Conservation (phyloP, 2,797 vertebrate genomes). For the Meda fulgida region DNA sequence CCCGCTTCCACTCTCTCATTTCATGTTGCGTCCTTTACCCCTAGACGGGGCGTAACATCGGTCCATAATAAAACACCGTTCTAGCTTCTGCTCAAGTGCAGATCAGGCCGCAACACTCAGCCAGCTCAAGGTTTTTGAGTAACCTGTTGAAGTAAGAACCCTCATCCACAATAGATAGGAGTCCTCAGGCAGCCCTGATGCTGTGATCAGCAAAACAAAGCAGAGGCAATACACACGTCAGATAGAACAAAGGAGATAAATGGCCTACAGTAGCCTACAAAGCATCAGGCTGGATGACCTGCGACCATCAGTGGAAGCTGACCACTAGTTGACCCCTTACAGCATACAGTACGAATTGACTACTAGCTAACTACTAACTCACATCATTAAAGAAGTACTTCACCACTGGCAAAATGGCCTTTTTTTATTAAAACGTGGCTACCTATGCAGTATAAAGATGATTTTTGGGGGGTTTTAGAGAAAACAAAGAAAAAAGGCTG, state of each 20-base stretch:
- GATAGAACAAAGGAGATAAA: constrained; percentile 38
- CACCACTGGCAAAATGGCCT: background rate
- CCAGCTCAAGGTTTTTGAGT: background rate
- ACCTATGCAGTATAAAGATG: background rate
- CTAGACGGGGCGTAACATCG: no score
- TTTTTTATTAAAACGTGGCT: background rate
- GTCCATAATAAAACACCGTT: constrained; percentile 37
- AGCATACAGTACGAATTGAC: background rate
- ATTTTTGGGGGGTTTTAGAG: background rate
- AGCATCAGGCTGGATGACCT: background rate
- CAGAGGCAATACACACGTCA: constrained; percentile 37
- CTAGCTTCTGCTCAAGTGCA: constrained; percentile 13
- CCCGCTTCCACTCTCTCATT: background rate
- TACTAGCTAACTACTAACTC: no score
- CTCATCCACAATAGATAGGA: constrained; percentile 43
- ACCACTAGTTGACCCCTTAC: background rate
- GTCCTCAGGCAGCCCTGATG: constrained; percentile 41
- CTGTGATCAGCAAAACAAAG: constrained; percentile 36
- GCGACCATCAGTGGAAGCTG: background rate
- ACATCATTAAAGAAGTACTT: background rate
- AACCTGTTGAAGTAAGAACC: constrained; percentile 41
- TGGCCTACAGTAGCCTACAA: background rate
- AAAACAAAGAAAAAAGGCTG: background rate
- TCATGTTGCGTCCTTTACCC: background rate
- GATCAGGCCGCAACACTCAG: constrained; percentile 17